A percentile compares a stretch with the other conserved stretches of the same genome.
Evolutionary conservation across 2,888 invertebrate genomes (phyloP).

Genomic region (Fragum whitleyi): DNA sequence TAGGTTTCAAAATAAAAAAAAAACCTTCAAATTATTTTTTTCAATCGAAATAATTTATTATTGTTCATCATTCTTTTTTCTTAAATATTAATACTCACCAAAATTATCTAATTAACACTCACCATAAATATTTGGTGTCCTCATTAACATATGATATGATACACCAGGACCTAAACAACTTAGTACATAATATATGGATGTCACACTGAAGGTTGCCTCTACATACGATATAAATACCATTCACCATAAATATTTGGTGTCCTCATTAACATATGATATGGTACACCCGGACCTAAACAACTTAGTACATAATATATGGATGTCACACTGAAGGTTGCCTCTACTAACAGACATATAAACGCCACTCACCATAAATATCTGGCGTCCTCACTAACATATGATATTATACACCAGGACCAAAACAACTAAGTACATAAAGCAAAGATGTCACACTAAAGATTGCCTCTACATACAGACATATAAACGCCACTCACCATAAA

Average conservation of each 20-base stretch:
- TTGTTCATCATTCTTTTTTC: too few species aligned
- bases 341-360: slow-evolving; percentile 87
- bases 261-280: slow-evolving; percentile 84
- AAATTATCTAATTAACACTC: too few species aligned
- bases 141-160: slow-evolving; percentile 86
- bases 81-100: too few species aligned
- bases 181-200: slow-evolving; percentile 92
- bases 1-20: too few species aligned
- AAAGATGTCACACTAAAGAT: slow-evolving; percentile 88
- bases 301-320: slow-evolving; percentile 93
- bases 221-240: too few species aligned
- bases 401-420: slow-evolving; percentile 94
- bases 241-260: slow-evolving; percentile 30
- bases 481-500: slow-evolving; percentile 28
- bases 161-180: slow-evolving; percentile 96
- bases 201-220: slow-evolving; percentile 87
- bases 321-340: slow-evolving; percentile 87
- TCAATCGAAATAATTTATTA: too few species aligned
- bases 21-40: too few species aligned
- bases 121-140: slow-evolving; percentile 33
- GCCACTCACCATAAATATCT: slow-evolving; percentile 11
- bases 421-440: slow-evolving; percentile 94
- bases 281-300: slow-evolving; percentile 96
- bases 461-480: slow-evolving; percentile 91
- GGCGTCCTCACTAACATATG: slow-evolving; percentile 40